phyloP scores from a whole-genome alignment of 2,113 vertebrate species.

The Onychostoma macrolepis region DNA sequence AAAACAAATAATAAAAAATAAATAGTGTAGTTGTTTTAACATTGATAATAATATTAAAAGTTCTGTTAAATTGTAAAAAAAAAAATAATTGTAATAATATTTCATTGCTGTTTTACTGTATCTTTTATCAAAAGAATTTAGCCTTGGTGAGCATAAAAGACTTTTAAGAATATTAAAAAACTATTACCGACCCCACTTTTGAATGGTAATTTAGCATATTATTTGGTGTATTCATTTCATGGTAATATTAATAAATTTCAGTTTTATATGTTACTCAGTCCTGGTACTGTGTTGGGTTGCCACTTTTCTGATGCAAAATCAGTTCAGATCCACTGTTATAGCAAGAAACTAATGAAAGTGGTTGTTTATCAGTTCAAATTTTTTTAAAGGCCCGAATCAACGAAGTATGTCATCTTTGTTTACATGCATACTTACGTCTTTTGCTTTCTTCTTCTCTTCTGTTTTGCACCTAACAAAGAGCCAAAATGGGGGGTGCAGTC shows the following conservation, averaged over 20 bases:
- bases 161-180: background rate
- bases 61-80: too few species aligned
- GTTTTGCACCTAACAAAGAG: slow-evolving; percentile 23
- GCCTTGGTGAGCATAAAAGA: background rate
- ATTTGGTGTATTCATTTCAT: background rate
- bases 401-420: background rate
- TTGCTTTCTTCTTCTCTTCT: background rate
- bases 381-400: background rate
- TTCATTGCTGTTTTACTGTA: background rate
- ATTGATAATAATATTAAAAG: background rate
- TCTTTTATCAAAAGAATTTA: background rate
- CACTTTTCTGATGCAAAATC: background rate
- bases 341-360: background rate
- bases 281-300: background rate
- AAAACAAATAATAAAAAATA: too few species aligned
- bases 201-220: background rate
- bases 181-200: background rate
- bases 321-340: background rate
- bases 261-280: background rate
- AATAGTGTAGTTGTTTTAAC: background rate
- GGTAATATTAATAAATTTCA: background rate
- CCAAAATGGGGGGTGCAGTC: slow-evolving; percentile 83
- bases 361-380: background rate
- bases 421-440: background rate
- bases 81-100: too few species aligned